Evolutionary conservation across 2,113 vertebrate genomes (phyloP).

Genomic region (Siniperca knerii): DNA sequence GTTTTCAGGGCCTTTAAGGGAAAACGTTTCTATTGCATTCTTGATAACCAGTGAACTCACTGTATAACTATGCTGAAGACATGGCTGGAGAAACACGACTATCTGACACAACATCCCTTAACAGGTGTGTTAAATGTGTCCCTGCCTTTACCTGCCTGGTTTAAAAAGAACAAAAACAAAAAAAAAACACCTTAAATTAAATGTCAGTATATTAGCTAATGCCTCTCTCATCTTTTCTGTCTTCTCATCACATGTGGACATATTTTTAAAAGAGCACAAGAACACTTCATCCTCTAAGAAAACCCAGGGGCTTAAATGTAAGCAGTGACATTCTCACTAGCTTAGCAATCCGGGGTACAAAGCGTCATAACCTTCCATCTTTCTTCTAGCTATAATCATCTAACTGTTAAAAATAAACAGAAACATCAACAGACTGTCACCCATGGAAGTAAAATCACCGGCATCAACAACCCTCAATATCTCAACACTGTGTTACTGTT

Average conservation of each 20-base stretch:
- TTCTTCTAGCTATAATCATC: conserved; percentile 12
- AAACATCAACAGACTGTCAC: neutral
- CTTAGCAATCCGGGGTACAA: conserved; percentile 32
- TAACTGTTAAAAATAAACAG: conserved; percentile 33
- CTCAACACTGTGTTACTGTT: neutral
- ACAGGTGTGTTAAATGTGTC: neutral
- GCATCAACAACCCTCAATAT: neutral
- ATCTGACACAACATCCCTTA: neutral
- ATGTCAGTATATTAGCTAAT: neutral
- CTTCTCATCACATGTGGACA: neutral
- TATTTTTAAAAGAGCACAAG: neutral
- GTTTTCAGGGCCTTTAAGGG: neutral
- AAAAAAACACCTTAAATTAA: neutral
- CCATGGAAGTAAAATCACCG: neutral
- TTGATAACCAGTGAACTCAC: neutral
- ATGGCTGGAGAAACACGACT: neutral
- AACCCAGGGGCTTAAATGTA: conserved; percentile 52
- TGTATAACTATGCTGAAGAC: neutral
- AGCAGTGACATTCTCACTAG: conserved; percentile 22
- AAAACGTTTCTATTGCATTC: neutral
- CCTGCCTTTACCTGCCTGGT: neutral
- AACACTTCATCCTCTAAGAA: conserved; percentile 28
- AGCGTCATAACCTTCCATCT: conserved; percentile 35
- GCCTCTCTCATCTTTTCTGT: neutral
- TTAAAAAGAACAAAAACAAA: too few species aligned